Evolutionary conservation across 2,888 invertebrate genomes (phyloP).

Genomic region (Drosophila borealis): DNA sequence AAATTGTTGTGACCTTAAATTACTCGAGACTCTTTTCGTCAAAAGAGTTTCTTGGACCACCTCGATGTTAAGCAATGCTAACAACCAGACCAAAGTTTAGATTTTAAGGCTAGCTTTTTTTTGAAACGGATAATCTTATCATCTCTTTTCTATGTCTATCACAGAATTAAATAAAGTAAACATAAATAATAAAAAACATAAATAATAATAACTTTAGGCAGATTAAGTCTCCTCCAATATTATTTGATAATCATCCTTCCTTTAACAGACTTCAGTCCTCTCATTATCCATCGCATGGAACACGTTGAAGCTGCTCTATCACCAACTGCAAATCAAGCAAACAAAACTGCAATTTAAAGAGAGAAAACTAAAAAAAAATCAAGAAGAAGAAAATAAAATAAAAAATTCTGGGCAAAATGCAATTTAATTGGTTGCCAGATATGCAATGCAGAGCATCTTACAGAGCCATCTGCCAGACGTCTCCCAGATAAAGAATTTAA

Average conservation of each 20-base stretch:
- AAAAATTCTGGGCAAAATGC: conserved; percentile 74
- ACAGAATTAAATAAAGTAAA: too few species aligned
- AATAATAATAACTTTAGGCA: too few species aligned
- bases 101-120: too few species aligned
- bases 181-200: too few species aligned
- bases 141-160: too few species aligned
- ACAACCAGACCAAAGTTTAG: too few species aligned
- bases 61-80: too few species aligned
- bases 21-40: too few species aligned
- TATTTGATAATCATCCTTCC: background rate
- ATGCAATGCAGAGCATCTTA: conserved; percentile 77
- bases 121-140: too few species aligned
- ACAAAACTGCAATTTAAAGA: conserved; percentile 61
- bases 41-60: too few species aligned
- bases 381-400: conserved; percentile 24
- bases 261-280: background rate
- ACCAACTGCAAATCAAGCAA: conserved; percentile 46
- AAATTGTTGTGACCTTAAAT: too few species aligned
- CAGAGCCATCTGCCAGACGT: conserved; percentile 63
- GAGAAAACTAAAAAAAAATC: conserved; percentile 10
- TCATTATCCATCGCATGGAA: background rate
- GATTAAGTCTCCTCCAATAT: too few species aligned
- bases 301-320: conserved; percentile 37
- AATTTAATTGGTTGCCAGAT: conserved; percentile 83
- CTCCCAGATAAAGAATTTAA: conserved; percentile 81